phyloP scores from a whole-genome alignment of 1,140 invertebrate species.

The Cotesia chilonis region DNA sequence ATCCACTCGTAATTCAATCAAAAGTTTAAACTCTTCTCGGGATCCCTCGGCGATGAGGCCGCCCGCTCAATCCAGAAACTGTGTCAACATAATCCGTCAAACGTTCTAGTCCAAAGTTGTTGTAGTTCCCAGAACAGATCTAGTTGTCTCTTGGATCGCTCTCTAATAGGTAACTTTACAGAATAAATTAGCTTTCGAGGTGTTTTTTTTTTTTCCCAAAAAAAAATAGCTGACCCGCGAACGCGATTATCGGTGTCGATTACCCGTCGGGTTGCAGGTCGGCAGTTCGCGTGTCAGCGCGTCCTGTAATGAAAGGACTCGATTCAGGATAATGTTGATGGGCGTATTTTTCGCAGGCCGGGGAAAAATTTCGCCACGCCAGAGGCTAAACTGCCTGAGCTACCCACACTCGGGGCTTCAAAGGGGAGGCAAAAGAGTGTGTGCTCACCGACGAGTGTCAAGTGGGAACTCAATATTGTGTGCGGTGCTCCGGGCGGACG shows the following conservation, averaged over 20 bases:
- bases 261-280: background rate
- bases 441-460: constrained; percentile 18
- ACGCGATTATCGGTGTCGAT: constrained; percentile 21
- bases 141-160: background rate
- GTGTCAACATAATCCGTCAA: constrained; percentile 34
- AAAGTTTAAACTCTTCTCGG: constrained; percentile 35
- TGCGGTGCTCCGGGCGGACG: constrained; percentile 19
- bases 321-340: background rate
- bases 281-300: background rate
- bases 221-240: background rate
- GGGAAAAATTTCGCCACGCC: too few species aligned
- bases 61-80: constrained; percentile 19
- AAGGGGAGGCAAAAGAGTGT: constrained; percentile 12
- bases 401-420: background rate
- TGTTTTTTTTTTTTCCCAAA: background rate
- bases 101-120: constrained; percentile 3
- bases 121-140: background rate
- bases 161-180: too few species aligned
- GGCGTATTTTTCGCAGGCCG: constrained; percentile 19
- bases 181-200: background rate
- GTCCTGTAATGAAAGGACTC: constrained; percentile 15
- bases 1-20: constrained; percentile 40
- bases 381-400: background rate
- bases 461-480: constrained; percentile 32
- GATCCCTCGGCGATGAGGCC: constrained; percentile 19